phyloP scores from a whole-genome alignment of 92 coral and sea anemone genomes.

The Micromussa lordhowensis region DNA sequence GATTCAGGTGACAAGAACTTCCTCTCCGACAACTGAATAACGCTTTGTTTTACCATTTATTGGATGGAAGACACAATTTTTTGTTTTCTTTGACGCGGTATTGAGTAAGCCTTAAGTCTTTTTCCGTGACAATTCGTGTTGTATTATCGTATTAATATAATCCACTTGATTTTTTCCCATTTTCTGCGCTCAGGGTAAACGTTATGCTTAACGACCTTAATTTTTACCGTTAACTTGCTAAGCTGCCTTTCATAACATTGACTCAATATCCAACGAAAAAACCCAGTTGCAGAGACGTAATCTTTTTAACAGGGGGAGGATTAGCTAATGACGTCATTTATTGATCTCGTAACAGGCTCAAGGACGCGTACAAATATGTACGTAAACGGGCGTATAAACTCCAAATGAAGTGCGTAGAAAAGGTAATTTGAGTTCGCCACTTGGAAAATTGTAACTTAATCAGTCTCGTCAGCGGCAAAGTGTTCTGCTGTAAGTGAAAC shows the following conservation, averaged over 20 bases:
- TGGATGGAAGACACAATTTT: background rate
- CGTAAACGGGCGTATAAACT: background rate
- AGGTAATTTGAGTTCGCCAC: background rate
- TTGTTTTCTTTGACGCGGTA: background rate
- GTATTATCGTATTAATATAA: conserved; percentile 3
- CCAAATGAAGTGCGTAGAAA: background rate
- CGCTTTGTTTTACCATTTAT: background rate
- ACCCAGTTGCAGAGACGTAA: background rate
- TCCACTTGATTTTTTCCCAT: background rate
- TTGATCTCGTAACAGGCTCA: background rate
- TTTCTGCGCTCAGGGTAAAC: background rate
- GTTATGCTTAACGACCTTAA: background rate
- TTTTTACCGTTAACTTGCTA: background rate
- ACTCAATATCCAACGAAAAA: background rate
- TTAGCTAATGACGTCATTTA: background rate
- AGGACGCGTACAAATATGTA: background rate
- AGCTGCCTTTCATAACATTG: background rate
- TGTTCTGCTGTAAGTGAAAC: background rate
- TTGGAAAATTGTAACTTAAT: background rate
- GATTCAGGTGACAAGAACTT: background rate
- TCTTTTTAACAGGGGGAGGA: background rate
- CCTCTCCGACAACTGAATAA: background rate
- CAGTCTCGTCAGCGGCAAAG: background rate
- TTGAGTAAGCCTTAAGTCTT: background rate
- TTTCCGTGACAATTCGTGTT: background rate